Evolutionary conservation across 1,140 invertebrate species (phyloP).

Genomic region (Heterodera schachtii): DNA sequence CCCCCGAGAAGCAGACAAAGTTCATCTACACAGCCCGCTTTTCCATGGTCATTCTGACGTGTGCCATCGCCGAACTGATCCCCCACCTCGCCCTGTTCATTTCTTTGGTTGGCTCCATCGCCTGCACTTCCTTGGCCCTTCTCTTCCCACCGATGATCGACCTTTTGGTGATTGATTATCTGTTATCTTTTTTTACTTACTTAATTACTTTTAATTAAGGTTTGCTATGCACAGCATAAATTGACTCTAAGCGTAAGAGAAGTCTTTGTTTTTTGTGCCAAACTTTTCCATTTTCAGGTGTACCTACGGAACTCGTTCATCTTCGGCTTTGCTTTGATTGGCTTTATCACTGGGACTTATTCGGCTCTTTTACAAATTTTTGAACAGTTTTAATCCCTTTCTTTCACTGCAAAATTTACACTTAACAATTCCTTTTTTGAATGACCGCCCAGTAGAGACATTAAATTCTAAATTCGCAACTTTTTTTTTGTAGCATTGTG

Average conservation of each 20-base stretch:
- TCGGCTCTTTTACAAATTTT: constrained; percentile 48
- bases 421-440: neutral
- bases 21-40: constrained; percentile 55
- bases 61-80: constrained; percentile 59
- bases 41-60: constrained; percentile 54
- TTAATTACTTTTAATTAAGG: constrained; percentile 46
- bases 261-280: neutral
- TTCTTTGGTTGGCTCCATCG: constrained; percentile 60
- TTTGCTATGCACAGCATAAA: constrained; percentile 50
- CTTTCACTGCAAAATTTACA: neutral
- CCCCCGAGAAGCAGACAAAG: constrained; percentile 43
- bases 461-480: neutral
- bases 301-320: constrained; percentile 41
- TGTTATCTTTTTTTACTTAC: constrained; percentile 36
- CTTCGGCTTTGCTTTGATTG: constrained; percentile 47
- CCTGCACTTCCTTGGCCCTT: constrained; percentile 58
- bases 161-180: constrained; percentile 43
- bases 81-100: constrained; percentile 63
- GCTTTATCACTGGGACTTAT: constrained; percentile 57
- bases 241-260: constrained; percentile 24
- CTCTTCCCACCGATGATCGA: constrained; percentile 64
- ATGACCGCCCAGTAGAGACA: neutral
- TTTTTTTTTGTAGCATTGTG: neutral
- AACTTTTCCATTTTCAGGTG: neutral
- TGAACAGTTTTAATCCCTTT: constrained; percentile 29